Percentiles rank a stretch among this genome's conserved stretches.
Conservation (phyloP, 2,888 invertebrate genomes). For the Chalcosyrphus nemorum region DNA sequence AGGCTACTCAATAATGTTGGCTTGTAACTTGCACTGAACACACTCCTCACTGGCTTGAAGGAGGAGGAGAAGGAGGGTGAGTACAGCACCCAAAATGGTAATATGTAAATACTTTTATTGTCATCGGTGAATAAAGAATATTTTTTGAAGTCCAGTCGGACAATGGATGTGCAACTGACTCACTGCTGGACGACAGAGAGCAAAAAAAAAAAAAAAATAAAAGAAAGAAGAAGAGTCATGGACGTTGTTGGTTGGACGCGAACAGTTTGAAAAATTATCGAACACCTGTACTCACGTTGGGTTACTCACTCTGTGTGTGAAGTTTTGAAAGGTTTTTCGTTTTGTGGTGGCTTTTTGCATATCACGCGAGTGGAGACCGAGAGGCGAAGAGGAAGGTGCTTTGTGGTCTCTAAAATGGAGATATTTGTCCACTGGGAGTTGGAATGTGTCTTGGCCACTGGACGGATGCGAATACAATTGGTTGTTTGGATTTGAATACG, state of each 20-base stretch:
- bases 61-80: no score
- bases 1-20: constrained; percentile 72
- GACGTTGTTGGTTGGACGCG: neutral
- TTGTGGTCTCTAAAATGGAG: constrained; percentile 65
- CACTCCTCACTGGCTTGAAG: neutral
- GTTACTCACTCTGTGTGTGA: constrained; percentile 55
- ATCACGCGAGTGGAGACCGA: constrained; percentile 19
- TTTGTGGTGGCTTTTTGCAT: constrained; percentile 42
- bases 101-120: constrained; percentile 82
- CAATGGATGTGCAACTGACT: neutral
- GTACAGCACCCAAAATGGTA: constrained; percentile 80
- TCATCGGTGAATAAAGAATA: constrained; percentile 76
- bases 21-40: constrained; percentile 38
- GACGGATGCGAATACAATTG: constrained; percentile 59
- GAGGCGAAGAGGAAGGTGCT: constrained; percentile 22
- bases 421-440: constrained; percentile 71
- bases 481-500: constrained; percentile 68
- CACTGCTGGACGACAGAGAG: neutral
- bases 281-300: constrained; percentile 69
- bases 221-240: no score
- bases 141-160: constrained; percentile 58
- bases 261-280: constrained; percentile 73
- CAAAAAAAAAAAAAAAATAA: no score
- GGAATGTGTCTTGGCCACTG: constrained; percentile 40
- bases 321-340: no score